phyloP scores from a whole-genome alignment of 2,888 invertebrate species.

The Oxytorus armatus region DNA sequence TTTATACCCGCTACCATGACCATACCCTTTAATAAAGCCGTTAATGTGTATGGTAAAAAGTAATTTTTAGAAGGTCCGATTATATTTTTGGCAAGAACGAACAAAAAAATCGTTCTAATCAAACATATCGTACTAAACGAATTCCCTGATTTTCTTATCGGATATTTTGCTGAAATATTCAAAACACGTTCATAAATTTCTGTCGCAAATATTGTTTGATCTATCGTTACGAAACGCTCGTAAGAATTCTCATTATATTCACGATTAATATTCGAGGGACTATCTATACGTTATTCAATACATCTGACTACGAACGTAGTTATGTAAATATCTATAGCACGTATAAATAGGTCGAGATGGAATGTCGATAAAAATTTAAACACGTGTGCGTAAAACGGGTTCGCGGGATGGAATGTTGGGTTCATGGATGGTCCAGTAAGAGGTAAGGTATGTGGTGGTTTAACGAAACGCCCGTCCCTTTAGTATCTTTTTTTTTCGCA shows the following conservation, averaged over 20 bases:
- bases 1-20: too few species aligned
- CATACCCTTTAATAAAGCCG: too few species aligned
- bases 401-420: constrained; percentile 75
- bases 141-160: too few species aligned
- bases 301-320: background rate
- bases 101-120: too few species aligned
- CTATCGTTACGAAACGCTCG: constrained; percentile 24
- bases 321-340: background rate
- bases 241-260: background rate
- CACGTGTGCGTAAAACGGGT: constrained; percentile 63
- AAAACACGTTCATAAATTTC: too few species aligned
- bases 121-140: too few species aligned
- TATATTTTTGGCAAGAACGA: too few species aligned
- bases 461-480: constrained; percentile 45
- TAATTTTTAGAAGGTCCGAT: too few species aligned
- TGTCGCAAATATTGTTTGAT: background rate
- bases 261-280: constrained; percentile 41
- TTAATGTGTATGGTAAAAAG: too few species aligned
- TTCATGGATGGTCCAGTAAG: constrained; percentile 75
- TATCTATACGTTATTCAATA: constrained; percentile 23
- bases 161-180: background rate
- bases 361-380: constrained; percentile 52
- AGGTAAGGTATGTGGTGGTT: constrained; percentile 75
- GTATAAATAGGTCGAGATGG: constrained; percentile 25
- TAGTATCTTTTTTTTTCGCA: constrained; percentile 37